Conservation (phyloP, 2,888 invertebrate species). For the Ctena decussata region DNA sequence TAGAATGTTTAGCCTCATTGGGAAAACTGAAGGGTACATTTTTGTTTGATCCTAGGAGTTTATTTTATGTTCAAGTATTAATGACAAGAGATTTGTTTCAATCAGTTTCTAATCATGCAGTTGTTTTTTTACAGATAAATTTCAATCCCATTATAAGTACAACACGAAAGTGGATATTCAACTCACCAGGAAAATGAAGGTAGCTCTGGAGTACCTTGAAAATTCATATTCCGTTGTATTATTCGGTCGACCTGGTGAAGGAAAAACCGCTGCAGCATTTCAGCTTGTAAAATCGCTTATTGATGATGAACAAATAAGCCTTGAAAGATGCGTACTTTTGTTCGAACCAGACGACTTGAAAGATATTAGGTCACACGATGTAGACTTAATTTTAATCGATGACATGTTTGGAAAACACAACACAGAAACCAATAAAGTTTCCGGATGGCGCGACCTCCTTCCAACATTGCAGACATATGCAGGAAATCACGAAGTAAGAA, state of each 20-base stretch:
- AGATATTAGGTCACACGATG: neutral
- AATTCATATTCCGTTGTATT: neutral
- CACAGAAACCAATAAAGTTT: neutral
- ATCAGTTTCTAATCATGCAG: too few relatives aligned
- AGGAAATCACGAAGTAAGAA: neutral
- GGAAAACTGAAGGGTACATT: too few relatives aligned
- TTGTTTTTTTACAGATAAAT: constrained; percentile 7
- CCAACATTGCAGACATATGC: neutral
- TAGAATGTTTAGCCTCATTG: too few relatives aligned
- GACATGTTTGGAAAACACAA: constrained; percentile 4
- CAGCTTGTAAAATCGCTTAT: neutral
- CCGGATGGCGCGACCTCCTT: neutral
- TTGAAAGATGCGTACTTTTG: neutral
- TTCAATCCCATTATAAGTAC: neutral
- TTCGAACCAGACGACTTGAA: neutral
- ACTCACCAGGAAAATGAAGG: neutral
- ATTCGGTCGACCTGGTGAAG: constrained; percentile 13
- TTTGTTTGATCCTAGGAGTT: too few relatives aligned
- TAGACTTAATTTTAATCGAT: neutral
- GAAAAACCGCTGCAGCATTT: constrained; percentile 1
- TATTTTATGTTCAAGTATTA: too few relatives aligned
- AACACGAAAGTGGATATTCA: neutral
- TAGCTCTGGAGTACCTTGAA: neutral
- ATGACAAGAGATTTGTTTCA: too few relatives aligned
- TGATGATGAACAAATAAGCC: neutral